Percentiles rank a stretch among this genome's conserved stretches.
Evolutionary conservation across 2,888 invertebrate genomes (phyloP).

Genomic region (Ennomos quercinarius): DNA sequence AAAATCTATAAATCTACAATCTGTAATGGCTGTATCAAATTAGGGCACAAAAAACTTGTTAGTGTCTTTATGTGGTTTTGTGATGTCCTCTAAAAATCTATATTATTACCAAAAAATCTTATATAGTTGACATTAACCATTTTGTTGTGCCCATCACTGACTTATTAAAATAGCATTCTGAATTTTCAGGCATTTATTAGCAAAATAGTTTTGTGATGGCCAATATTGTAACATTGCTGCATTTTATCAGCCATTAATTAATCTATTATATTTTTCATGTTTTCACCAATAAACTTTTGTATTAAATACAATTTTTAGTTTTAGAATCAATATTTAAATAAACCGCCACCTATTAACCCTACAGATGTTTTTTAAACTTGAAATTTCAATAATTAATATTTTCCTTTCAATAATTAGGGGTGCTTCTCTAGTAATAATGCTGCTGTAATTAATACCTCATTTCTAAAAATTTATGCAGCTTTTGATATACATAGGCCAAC

Average conservation of each 20-base stretch:
- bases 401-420: constrained; percentile 5
- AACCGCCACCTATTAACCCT: constrained; percentile 82
- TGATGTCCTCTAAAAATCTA: constrained; percentile 69
- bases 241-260: constrained; percentile 86
- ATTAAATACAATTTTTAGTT: constrained; percentile 86
- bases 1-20: constrained; percentile 66
- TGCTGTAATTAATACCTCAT: no score
- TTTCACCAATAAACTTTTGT: constrained; percentile 86
- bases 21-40: constrained; percentile 80
- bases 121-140: constrained; percentile 79
- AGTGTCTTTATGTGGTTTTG: constrained; percentile 78
- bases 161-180: constrained; percentile 73
- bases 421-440: no score
- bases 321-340: constrained; percentile 84
- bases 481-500: no score
- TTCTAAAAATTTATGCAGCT: no score
- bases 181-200: constrained; percentile 85
- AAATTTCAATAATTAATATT: constrained; percentile 17
- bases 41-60: constrained; percentile 84
- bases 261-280: constrained; percentile 86
- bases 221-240: constrained; percentile 85
- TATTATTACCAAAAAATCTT: constrained; percentile 75
- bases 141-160: constrained; percentile 81
- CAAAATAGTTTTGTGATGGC: constrained; percentile 83
- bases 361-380: constrained; percentile 68